Evolutionary conservation across 2,113 vertebrate genomes (phyloP).

Genomic region (Gymnocephalus cernua): DNA sequence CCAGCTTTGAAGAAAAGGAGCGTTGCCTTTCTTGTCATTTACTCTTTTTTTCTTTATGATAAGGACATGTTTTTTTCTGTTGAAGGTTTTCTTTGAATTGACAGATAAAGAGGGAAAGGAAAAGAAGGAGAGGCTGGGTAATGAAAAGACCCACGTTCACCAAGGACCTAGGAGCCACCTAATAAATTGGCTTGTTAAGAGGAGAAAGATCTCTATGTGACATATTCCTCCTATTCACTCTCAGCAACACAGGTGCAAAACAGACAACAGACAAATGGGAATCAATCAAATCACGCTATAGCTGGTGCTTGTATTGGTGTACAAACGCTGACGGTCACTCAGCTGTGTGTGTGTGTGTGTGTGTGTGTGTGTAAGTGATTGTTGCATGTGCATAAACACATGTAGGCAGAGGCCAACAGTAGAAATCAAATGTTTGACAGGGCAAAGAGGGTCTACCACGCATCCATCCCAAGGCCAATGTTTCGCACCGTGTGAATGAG

Average conservation of each 20-base stretch:
- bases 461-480: constrained; percentile 73
- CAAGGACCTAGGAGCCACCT: constrained; percentile 74
- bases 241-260: constrained; percentile 72
- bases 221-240: constrained; percentile 70
- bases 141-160: constrained; percentile 70
- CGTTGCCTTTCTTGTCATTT: constrained; percentile 67
- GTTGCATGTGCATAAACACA: constrained; percentile 41
- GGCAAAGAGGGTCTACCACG: constrained; percentile 46
- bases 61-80: constrained; percentile 69
- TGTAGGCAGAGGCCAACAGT: constrained; percentile 5
- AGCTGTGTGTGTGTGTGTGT: too few relatives aligned
- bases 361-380: too few relatives aligned
- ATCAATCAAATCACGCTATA: constrained; percentile 61
- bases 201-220: constrained; percentile 72
- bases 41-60: constrained; percentile 52
- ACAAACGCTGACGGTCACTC: constrained; percentile 43
- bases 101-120: constrained; percentile 84
- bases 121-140: constrained; percentile 73
- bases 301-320: constrained; percentile 67
- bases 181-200: constrained; percentile 80
- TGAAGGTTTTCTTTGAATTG: constrained; percentile 93
- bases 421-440: constrained; percentile 59
- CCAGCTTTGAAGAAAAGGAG: constrained; percentile 82
- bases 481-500: constrained; percentile 49
- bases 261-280: constrained; percentile 59